Evolutionary conservation across 2,797 vertebrate species (phyloP).

Genomic region (Myotis findleyi): DNA sequence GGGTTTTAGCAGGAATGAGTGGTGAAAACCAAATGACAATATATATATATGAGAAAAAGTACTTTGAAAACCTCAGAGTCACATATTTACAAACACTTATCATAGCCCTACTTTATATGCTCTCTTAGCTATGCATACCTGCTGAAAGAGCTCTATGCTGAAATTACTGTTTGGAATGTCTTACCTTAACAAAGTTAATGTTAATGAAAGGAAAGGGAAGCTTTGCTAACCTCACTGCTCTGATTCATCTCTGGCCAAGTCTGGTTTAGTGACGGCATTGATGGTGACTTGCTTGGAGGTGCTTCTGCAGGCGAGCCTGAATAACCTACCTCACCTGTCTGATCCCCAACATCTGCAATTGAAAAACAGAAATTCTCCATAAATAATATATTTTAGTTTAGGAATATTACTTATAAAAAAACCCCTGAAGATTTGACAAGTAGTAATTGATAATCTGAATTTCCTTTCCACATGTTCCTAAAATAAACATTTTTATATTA

Average conservation of each 20-base stretch:
- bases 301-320: conserved; percentile 96
- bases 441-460: conserved; percentile 40
- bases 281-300: conserved; percentile 98
- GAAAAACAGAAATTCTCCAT: conserved; percentile 77
- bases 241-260: conserved; percentile 99
- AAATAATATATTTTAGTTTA: conserved; percentile 63
- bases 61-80: conserved; percentile 42
- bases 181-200: conserved; percentile 67
- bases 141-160: neutral
- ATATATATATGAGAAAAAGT: neutral
- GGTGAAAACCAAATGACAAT: neutral
- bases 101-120: neutral
- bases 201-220: conserved; percentile 74
- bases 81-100: neutral
- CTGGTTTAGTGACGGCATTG: conserved; percentile 99
- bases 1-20: neutral
- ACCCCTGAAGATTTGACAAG: conserved; percentile 22
- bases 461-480: conserved; percentile 20
- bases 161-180: conserved; percentile 10
- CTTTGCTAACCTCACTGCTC: conserved; percentile 95
- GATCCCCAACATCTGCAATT: conserved; percentile 92
- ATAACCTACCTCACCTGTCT: conserved; percentile 93
- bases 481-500: neutral
- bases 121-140: neutral
- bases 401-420: conserved; percentile 20